Evolutionary conservation across 2,888 invertebrate species (phyloP).

Genomic region (Mimumesa dahlbomi): DNA sequence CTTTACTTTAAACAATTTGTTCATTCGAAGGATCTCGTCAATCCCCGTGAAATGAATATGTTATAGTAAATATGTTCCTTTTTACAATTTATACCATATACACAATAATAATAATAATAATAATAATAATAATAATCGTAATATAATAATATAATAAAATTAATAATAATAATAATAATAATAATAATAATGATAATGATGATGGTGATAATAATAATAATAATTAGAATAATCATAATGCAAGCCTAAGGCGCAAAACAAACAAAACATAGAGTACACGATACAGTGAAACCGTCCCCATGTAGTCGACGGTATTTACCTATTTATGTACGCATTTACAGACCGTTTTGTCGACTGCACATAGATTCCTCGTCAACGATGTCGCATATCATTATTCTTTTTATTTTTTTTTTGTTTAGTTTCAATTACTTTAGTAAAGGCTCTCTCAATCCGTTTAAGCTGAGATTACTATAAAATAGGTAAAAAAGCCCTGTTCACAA

Average conservation of each 20-base stretch:
- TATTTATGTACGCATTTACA: conserved; percentile 69
- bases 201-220: conserved; percentile 51
- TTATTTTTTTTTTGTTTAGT: conserved; percentile 5
- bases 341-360: conserved; percentile 57
- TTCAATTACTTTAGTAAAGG: conserved; percentile 52
- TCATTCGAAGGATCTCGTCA: conserved; percentile 68
- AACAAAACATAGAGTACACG: conserved; percentile 68
- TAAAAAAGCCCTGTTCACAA: conserved; percentile 75
- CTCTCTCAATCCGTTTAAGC: conserved; percentile 68
- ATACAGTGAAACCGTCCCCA: conserved; percentile 65
- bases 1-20: conserved; percentile 76
- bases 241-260: conserved; percentile 70
- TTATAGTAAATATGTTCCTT: conserved; percentile 74
- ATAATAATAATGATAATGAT: conserved; percentile 51
- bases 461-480: conserved; percentile 75
- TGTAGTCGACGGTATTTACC: conserved; percentile 62
- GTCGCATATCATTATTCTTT: conserved; percentile 9
- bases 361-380: conserved; percentile 23
- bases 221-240: conserved; percentile 61
- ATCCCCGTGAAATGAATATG: conserved; percentile 73
- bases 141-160: too few species aligned
- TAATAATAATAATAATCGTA: conserved; percentile 59
- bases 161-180: conserved; percentile 49
- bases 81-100: conserved; percentile 76
- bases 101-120: conserved; percentile 69